Evolutionary conservation across 2,797 vertebrate genomes (phyloP).

Genomic region (Falco concolor): DNA sequence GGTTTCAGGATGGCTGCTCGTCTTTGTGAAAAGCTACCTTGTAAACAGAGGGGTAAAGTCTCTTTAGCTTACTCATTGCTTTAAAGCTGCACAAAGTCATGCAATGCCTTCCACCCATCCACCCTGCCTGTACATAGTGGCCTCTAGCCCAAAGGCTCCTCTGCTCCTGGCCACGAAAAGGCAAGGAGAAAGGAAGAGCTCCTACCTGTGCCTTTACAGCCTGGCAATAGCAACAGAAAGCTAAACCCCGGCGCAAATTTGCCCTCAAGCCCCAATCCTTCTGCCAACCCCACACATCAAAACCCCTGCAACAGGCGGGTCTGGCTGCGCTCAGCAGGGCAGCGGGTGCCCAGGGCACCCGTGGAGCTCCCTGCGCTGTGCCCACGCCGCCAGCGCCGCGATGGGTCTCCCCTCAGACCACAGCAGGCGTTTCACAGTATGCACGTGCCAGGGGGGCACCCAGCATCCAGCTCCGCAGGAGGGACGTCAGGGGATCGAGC

Average conservation of each 20-base stretch:
- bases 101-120: neutral
- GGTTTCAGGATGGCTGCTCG: neutral
- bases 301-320: neutral
- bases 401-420: neutral
- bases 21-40: neutral
- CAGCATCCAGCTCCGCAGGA: neutral
- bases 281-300: neutral
- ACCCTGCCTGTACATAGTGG: accelerated
- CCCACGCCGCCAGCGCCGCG: accelerated
- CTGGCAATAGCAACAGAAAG: neutral
- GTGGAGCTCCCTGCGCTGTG: neutral
- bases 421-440: neutral
- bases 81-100: neutral
- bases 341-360: neutral
- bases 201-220: neutral
- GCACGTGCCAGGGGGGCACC: neutral
- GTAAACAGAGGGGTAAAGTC: neutral
- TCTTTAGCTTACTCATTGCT: neutral
- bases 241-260: neutral
- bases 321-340: neutral
- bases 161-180: neutral
- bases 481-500: neutral
- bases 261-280: neutral
- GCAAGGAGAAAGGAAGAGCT: neutral
- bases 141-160: neutral